These are phyloP conservation scores for Myodes glareolus DNA, from an alignment of 2,113 vertebrate species.

Conservation along the genomic window DNA sequence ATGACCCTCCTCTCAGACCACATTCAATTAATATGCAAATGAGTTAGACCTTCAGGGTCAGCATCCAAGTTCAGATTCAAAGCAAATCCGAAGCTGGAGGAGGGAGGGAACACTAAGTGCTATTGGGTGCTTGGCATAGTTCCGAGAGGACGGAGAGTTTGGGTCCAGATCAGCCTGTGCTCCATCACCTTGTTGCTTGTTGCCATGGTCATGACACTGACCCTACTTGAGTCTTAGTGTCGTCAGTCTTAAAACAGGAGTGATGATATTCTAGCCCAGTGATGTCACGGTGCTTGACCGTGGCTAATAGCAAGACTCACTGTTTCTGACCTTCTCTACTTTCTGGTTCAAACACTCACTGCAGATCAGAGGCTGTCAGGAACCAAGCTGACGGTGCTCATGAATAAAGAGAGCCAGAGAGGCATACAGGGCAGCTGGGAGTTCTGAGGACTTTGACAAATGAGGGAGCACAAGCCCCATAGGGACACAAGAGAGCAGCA, in stretches of 20 bases:
- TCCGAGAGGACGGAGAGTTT: not conserved
- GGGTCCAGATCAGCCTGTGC: not conserved
- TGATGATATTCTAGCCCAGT: not conserved
- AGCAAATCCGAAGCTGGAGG: not conserved
- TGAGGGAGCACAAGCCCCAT: fast-evolving
- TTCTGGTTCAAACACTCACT: not conserved
- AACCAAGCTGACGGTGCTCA: not conserved
- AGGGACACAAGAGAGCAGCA: not conserved
- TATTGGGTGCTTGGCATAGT: not conserved
- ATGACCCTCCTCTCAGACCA: slow-evolving; percentile 71
- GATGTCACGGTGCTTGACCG: not conserved
- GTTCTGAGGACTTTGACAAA: not conserved
- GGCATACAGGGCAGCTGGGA: not conserved
- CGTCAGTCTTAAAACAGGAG: not conserved
- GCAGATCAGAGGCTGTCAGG: not conserved
- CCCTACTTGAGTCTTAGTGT: not conserved
- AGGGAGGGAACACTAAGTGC: not conserved
- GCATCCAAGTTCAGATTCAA: slow-evolving; percentile 58
- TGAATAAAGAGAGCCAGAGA: not conserved
- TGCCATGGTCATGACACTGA: not conserved
- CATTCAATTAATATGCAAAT: slow-evolving; percentile 81
- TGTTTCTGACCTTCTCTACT: not conserved
- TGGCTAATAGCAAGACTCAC: not conserved
- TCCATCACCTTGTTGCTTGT: not conserved
- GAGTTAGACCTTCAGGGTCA: slow-evolving; percentile 64